These are phyloP conservation scores for Rhombomys opimus DNA, from an alignment of 2,113 vertebrate species.

Conservation along the genomic window DNA sequence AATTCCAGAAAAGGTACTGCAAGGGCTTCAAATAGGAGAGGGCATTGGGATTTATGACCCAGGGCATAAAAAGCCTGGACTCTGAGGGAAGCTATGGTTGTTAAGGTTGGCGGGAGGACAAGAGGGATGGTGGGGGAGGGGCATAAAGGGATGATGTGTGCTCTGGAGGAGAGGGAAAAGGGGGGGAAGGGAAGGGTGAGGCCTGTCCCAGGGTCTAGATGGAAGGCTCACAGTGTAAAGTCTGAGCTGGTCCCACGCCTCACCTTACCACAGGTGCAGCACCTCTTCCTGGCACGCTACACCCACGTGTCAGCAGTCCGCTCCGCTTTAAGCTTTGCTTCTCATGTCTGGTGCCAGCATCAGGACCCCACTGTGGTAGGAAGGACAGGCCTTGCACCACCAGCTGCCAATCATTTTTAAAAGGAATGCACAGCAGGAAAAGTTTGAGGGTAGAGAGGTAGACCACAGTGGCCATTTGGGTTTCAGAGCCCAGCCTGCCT, in stretches of 20 bases:
- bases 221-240: not conserved
- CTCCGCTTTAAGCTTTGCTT: not conserved
- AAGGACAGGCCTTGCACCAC: not conserved
- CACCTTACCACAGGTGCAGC: not conserved
- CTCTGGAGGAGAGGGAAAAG: accelerated
- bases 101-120: accelerated
- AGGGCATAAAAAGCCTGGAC: not conserved
- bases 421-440: not conserved
- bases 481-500: not conserved
- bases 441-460: not conserved
- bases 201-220: not conserved
- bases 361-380: accelerated
- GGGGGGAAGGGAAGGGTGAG: accelerated
- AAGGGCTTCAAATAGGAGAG: not conserved
- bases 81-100: accelerated
- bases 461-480: accelerated
- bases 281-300: not conserved
- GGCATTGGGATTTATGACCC: not conserved
- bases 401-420: not conserved
- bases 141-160: accelerated
- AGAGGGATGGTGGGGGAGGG: too few relatives aligned
- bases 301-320: not conserved
- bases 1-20: not conserved
- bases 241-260: accelerated
- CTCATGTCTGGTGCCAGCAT: not conserved